Base-by-base conservation (phyloP, 30 jellyfish, hydroid and myxozoan species). In the Cassiopea andromeda region DNA sequence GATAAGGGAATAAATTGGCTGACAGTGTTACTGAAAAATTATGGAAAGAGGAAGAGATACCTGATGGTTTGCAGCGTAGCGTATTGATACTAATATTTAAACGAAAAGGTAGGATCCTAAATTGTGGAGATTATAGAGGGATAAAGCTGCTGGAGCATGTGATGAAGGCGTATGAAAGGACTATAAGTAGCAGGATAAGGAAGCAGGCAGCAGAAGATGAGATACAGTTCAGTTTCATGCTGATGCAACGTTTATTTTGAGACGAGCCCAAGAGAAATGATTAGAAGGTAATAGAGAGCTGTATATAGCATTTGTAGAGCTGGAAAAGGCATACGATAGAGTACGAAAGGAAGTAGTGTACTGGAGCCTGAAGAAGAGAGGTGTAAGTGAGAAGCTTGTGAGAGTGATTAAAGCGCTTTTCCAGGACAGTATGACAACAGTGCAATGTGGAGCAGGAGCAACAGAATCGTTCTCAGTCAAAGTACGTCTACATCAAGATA, bases 251-350 rank as follows among this genome's bases (percentile, higher is more conserved):
- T 81, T 81, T 60, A 13, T 69, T 15, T 45, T 81, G 85, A 44
- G 86, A 13, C 81, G 18, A 48, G 43, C 45, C 43, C 79, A 54
- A 60, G 90, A 61, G 64, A 81, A 81, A 47, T 6, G 14, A 12
- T 17, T 58, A 38, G 90, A 81, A 44, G 60, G 80, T 14, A 14
- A 81, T 7, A 38, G 60, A 18, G 60, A 61, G 18, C 90, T 81
- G 85, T 47, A 50, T 44, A 13, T 8, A 13, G 80, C 64, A 43
- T 81, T 81, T 61, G 15, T 81, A 12, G 90, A 81, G 86, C 90
- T 81, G 83, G 90, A 81, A 69, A 81, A 61, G 80, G 90, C 86
- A 19, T 81, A 18, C 64, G 91, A 82, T 46, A 60, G 91, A 44
- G 91, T 82, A 6, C 69, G 69, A 9, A 82, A 83, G n/a, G 66